Base-by-base conservation (phyloP, 2,113 vertebrate species). In the Anoplopoma fimbria region DNA sequence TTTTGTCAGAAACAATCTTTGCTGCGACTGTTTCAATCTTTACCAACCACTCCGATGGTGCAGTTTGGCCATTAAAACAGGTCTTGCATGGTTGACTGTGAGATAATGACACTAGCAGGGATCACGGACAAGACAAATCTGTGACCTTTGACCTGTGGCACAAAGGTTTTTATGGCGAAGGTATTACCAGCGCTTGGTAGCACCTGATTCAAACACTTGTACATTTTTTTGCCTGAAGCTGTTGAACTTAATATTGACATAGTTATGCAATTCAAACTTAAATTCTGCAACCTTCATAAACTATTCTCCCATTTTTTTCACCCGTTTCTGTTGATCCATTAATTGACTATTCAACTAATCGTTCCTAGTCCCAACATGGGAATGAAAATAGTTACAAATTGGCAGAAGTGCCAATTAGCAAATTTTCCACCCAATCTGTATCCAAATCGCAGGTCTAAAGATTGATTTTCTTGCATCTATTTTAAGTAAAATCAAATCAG, bases 1-100 rank as follows among this genome's bases (percentile, higher is more conserved):
- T 57, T 61, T 33, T 14, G 21, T 33, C 49, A 58, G 25, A 55
- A 65, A 38, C 14, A 29, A 45, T n/a, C 14, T 63, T 51, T 51
- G 23, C 3, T 49, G 33, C 60, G 38, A 23, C 57, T 0, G 4
- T 51, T 70, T 84, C 57, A 60, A 47, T 71, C 38, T 80, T 79
- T 53, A 57, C 4, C 21, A 17, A 75, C 31, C 40, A 60, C 42
- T 70, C 10, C 47, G 47, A 33, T 10, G 8, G 7, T 7, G 12
- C 49, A 58, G n/a, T 5, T 17, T 9, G 2, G 4, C 57, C 2
- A 13, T 49, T 36, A 27, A 34, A 33, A 63, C 1, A 36, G 38
- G 23, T 15, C 4, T 61, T 1, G 55, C 23, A 47, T 36, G 27
- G 42, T 1, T 15, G 23, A 49, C 2, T 14, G 8, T 21, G 21